Conservation (phyloP, 2,113 vertebrate genomes). For the Lucifuga dentata region DNA sequence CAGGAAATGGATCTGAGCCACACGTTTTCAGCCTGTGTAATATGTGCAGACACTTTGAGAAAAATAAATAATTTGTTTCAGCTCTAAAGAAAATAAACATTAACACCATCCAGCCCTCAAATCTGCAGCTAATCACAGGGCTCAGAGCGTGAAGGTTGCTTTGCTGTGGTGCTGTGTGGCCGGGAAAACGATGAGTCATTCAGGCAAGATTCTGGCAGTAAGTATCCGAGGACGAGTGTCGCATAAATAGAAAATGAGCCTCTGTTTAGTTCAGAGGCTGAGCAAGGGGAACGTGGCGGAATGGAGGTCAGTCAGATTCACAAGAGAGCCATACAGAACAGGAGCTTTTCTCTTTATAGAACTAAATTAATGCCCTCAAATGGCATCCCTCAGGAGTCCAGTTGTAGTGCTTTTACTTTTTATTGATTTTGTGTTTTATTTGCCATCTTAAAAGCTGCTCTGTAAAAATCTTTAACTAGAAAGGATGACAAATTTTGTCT, state of each 20-base stretch:
- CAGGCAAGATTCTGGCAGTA: constrained; percentile 30
- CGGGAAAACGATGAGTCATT: constrained; percentile 63
- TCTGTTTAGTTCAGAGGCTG: constrained; percentile 20
- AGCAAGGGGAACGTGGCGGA: constrained; percentile 14
- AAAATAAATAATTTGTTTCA: constrained; percentile 43
- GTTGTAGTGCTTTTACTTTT: too few species aligned
- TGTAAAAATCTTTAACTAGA: too few species aligned
- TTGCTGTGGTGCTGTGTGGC: constrained; percentile 25
- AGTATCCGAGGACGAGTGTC: constrained; percentile 29
- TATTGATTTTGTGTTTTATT: too few species aligned
- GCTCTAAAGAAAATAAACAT: constrained; percentile 46
- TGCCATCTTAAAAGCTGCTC: too few species aligned
- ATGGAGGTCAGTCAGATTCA: neutral
- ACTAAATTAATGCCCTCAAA: too few species aligned
- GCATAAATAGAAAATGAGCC: constrained; percentile 54
- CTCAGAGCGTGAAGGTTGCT: constrained; percentile 46
- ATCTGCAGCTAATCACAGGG: constrained; percentile 55
- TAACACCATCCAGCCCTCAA: constrained; percentile 39
- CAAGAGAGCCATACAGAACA: constrained; percentile 8
- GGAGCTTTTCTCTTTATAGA: constrained; percentile 51
- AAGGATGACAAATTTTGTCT: too few species aligned
- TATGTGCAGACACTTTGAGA: constrained; percentile 36
- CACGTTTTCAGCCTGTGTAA: constrained; percentile 45
- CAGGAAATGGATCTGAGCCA: constrained; percentile 51
- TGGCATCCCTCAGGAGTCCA: too few species aligned